These are phyloP conservation scores for Synergus japonicus DNA, from an alignment of 2,888 invertebrate species.

Conservation along the genomic window DNA sequence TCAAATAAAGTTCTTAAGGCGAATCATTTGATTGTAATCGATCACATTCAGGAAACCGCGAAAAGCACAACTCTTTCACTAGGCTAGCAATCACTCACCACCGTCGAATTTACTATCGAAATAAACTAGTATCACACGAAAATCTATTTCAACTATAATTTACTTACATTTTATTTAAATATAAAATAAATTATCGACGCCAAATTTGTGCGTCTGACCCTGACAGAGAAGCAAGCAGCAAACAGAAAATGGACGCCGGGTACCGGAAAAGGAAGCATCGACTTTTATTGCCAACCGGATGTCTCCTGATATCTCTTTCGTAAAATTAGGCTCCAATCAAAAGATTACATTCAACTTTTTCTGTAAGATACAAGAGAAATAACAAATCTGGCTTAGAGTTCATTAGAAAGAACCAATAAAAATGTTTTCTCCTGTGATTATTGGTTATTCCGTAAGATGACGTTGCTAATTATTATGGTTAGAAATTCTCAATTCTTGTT, in stretches of 20 bases:
- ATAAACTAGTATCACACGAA: neutral
- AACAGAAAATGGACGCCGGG: slow-evolving; percentile 73
- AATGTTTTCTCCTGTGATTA: neutral
- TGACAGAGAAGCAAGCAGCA: neutral
- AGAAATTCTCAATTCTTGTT: neutral
- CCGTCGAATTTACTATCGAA: neutral
- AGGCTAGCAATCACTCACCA: neutral
- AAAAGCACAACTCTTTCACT: neutral
- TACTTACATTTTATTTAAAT: slow-evolving; percentile 59
- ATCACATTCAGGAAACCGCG: slow-evolving; percentile 1
- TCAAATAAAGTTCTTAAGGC: neutral
- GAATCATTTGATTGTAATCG: neutral
- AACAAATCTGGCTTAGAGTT: neutral
- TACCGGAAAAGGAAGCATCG: slow-evolving; percentile 72
- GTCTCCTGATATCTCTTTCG: neutral
- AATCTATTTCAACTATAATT: slow-evolving; percentile 1
- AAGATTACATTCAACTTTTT: neutral
- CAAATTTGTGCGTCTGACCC: slow-evolving; percentile 53
- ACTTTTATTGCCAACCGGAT: slow-evolving; percentile 47
- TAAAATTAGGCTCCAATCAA: slow-evolving; percentile 13
- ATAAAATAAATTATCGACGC: slow-evolving; percentile 49
- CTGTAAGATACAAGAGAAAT: neutral
- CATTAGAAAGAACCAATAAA: neutral
- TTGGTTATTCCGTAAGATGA: neutral
- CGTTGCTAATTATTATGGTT: neutral